Percentiles rank a stretch among this genome's conserved stretches.
Evolutionary conservation across 2,797 vertebrate genomes (phyloP).

Genomic region (Adelosebastes latens): DNA sequence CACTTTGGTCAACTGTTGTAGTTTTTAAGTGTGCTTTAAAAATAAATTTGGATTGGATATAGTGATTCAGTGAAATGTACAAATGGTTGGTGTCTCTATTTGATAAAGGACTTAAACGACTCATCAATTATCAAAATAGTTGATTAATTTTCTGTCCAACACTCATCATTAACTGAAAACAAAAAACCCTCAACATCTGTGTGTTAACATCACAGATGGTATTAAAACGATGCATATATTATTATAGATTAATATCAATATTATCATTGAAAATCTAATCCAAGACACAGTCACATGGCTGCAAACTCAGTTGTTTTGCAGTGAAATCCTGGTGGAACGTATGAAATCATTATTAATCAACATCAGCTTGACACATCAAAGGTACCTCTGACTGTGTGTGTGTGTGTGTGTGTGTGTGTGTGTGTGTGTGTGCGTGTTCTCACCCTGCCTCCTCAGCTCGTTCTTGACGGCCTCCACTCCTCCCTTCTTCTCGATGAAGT

Average conservation of each 20-base stretch:
- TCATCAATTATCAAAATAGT: too few species aligned
- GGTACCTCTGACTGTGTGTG: background rate
- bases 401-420: background rate
- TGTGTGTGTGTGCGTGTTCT: slow-evolving; percentile 21
- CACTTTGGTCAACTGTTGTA: too few species aligned
- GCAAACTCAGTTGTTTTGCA: background rate
- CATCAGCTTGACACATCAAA: slow-evolving; percentile 7
- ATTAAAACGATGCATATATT: too few species aligned
- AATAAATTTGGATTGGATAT: too few species aligned
- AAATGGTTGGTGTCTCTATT: too few species aligned
- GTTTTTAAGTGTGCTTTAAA: too few species aligned
- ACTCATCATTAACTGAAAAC: fast-evolving
- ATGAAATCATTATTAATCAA: background rate
- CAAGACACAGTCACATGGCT: too few species aligned
- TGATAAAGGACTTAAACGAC: too few species aligned
- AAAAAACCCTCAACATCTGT: fast-evolving
- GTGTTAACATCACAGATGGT: too few species aligned
- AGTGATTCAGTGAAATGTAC: too few species aligned
- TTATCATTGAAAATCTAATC: too few species aligned
- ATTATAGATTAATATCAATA: too few species aligned
- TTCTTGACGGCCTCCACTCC: slow-evolving; percentile 98
- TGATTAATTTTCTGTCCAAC: fast-evolving
- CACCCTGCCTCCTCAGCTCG: slow-evolving; percentile 96
- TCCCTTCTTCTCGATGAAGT: slow-evolving; percentile 99
- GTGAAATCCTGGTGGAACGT: background rate